Percentiles rank a stretch among this genome's conserved stretches.
Evolutionary conservation across 2,113 vertebrate genomes (phyloP).

Genomic region (Anser cygnoides): DNA sequence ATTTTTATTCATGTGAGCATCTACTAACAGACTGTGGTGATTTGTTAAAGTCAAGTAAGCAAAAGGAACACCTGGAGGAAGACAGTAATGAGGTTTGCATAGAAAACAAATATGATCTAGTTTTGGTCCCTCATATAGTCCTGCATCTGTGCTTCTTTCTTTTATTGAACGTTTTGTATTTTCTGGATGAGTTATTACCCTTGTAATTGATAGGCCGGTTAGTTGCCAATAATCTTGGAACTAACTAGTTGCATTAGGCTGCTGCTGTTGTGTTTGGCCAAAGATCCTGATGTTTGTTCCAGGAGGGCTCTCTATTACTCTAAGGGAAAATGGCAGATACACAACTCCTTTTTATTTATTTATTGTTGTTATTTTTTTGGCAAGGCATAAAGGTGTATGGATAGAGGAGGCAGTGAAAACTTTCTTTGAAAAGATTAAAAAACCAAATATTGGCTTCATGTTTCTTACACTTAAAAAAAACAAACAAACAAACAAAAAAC

Average conservation of each 20-base stretch:
- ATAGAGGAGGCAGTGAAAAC: neutral
- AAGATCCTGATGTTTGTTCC: neutral
- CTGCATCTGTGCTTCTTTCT: slow-evolving; percentile 4
- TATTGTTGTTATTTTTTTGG: too few species aligned
- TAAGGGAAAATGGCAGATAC: neutral
- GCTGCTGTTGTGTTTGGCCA: neutral
- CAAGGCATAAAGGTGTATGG: neutral
- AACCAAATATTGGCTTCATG: neutral
- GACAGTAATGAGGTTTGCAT: slow-evolving; percentile 1
- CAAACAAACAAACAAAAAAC: too few species aligned
- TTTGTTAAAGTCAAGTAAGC: slow-evolving; percentile 64
- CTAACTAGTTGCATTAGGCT: neutral
- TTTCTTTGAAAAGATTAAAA: neutral
- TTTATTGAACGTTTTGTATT: neutral
- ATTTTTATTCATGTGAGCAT: slow-evolving; percentile 32
- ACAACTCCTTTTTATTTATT: neutral
- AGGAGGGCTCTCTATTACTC: neutral
- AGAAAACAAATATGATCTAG: neutral
- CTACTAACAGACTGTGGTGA: neutral
- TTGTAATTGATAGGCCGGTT: neutral
- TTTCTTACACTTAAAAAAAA: neutral
- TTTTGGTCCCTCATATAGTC: neutral
- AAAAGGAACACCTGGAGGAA: slow-evolving; percentile 50
- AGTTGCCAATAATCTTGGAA: slow-evolving; percentile 8
- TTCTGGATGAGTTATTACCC: slow-evolving; percentile 6